phyloP scores from a whole-genome alignment of 2,797 vertebrate genomes.

The Heliangelus exortis region DNA sequence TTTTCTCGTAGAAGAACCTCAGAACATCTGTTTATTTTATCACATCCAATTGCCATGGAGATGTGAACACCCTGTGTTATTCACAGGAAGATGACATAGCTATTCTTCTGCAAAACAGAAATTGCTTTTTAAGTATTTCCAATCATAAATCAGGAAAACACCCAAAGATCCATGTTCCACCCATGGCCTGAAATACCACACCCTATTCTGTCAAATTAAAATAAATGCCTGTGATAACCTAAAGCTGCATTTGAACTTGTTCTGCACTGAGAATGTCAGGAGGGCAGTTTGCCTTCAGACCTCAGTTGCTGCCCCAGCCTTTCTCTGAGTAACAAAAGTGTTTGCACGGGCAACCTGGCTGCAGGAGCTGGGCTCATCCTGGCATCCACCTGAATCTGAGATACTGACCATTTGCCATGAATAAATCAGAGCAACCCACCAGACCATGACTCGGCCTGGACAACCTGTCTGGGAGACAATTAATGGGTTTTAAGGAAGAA shows the following conservation, averaged over 20 bases:
- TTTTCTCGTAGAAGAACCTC: neutral
- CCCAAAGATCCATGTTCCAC: slow-evolving; percentile 23
- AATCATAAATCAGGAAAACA: slow-evolving; percentile 63
- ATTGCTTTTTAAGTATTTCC: slow-evolving; percentile 67
- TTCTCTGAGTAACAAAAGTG: neutral
- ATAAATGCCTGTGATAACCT: neutral
- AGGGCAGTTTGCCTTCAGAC: neutral
- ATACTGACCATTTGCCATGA: fast-evolving
- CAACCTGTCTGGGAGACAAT: neutral
- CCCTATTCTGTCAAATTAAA: slow-evolving; percentile 32
- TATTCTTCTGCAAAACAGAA: slow-evolving; percentile 66
- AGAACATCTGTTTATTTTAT: slow-evolving; percentile 66
- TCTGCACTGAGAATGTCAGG: neutral
- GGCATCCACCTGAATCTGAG: neutral
- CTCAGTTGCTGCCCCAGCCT: neutral
- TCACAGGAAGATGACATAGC: slow-evolving; percentile 70
- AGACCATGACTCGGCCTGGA: neutral
- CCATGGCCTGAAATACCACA: slow-evolving; percentile 10
- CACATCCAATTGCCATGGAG: slow-evolving; percentile 53
- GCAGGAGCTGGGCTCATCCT: neutral
- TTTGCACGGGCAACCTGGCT: neutral
- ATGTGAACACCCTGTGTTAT: slow-evolving; percentile 66
- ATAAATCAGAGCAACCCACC: neutral
- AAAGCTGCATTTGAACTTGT: neutral
- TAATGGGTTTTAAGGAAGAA: neutral